Conservation (phyloP, 2,113 vertebrate species). For the Falco punctatus region DNA sequence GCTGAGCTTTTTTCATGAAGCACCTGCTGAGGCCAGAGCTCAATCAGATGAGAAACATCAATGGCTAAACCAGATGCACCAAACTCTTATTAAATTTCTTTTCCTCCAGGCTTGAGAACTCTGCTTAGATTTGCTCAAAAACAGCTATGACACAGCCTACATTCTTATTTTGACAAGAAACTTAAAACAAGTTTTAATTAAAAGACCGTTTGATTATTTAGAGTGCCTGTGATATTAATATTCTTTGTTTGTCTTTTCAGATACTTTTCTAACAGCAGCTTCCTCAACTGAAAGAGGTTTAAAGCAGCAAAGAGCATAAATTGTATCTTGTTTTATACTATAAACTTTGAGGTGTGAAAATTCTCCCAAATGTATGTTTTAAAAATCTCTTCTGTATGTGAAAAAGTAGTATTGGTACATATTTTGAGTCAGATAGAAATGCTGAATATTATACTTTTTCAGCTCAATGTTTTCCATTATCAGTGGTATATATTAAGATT, state of each 20-base stretch:
- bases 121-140: conserved; percentile 5
- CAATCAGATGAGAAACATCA: neutral
- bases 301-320: conserved; percentile 12
- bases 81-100: neutral
- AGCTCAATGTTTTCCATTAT: neutral
- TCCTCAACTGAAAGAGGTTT: neutral
- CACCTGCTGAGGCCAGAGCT: neutral
- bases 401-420: neutral
- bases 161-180: conserved; percentile 42
- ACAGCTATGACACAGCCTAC: neutral
- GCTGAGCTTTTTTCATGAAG: neutral
- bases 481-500: neutral
- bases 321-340: neutral
- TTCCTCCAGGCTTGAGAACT: neutral
- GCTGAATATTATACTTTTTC: neutral
- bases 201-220: neutral
- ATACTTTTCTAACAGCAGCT: conserved; percentile 8
- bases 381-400: neutral
- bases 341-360: neutral
- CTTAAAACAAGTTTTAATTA: conserved; percentile 37
- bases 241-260: conserved; percentile 31
- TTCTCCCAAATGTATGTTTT: neutral
- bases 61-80: neutral
- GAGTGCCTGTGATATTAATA: neutral
- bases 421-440: neutral